Evolutionary conservation across 2,797 vertebrate species (phyloP).

Genomic region (Pantherophis alleghaniensis): DNA sequence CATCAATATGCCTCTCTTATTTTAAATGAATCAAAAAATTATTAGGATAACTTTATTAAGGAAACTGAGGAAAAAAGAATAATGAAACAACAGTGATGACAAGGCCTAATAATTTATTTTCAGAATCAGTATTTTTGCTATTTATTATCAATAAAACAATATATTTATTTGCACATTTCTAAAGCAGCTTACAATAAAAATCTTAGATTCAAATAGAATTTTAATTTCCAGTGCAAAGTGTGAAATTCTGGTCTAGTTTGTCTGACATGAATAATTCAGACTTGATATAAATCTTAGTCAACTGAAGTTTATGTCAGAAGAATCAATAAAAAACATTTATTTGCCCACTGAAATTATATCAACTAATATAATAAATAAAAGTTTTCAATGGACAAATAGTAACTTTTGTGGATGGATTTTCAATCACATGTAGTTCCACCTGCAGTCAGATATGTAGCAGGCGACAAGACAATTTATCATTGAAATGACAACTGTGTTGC

Average conservation of each 20-base stretch:
- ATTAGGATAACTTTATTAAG: not conserved
- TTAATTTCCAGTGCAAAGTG: not conserved
- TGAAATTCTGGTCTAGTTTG: not conserved
- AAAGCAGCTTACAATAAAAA: not conserved
- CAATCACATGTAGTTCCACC: not conserved
- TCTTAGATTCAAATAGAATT: not conserved
- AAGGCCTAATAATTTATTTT: not conserved
- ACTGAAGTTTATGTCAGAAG: not conserved
- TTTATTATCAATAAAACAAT: not conserved
- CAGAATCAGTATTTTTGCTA: not conserved
- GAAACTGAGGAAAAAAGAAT: not conserved
- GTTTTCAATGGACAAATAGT: not conserved
- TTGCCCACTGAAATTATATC: not conserved
- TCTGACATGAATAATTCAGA: not conserved
- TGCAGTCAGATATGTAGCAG: not conserved
- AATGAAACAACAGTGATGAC: not conserved
- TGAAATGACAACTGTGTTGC: not conserved
- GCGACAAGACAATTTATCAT: not conserved
- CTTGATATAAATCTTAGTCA: not conserved
- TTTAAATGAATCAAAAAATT: not conserved
- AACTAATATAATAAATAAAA: not conserved
- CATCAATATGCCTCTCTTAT: not conserved
- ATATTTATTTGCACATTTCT: not conserved
- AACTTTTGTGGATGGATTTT: not conserved
- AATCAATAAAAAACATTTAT: not conserved